Evolutionary conservation across 2,797 vertebrate species (phyloP).

Genomic region (Muscicapa comitata): DNA sequence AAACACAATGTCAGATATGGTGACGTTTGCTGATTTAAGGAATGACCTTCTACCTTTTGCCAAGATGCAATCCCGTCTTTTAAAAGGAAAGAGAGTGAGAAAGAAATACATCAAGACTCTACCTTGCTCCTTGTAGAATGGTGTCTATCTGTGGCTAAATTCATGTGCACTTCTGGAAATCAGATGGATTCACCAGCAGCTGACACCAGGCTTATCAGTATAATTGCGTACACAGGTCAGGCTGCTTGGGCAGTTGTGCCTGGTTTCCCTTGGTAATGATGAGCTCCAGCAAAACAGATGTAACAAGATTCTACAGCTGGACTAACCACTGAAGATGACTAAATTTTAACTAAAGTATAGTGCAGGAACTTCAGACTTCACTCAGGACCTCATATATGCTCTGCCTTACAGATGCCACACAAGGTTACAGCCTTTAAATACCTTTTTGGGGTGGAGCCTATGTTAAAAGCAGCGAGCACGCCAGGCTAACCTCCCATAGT

Average conservation of each 20-base stretch:
- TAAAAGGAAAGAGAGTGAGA: not conserved
- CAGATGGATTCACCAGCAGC: not conserved
- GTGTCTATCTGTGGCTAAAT: not conserved
- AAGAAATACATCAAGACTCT: not conserved
- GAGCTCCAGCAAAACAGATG: not conserved
- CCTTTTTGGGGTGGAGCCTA: rapidly evolving
- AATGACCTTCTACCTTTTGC: not conserved
- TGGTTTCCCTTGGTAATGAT: not conserved
- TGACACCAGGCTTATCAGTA: not conserved
- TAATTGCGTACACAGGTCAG: not conserved
- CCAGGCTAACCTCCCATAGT: not conserved
- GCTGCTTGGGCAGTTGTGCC: rapidly evolving
- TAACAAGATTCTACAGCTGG: not conserved
- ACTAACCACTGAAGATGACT: not conserved
- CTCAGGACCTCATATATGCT: not conserved
- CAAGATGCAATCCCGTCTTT: not conserved
- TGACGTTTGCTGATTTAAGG: not conserved
- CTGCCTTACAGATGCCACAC: not conserved
- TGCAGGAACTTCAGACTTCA: not conserved
- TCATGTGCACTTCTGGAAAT: not conserved
- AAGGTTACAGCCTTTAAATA: not conserved
- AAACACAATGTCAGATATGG: not conserved
- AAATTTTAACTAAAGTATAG: not conserved
- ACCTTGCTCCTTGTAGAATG: not conserved
- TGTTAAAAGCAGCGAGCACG: not conserved